These are phyloP conservation scores for Montipora efflorescens DNA, from an alignment of 64 coral and sea anemone species.

Conservation along the genomic window DNA sequence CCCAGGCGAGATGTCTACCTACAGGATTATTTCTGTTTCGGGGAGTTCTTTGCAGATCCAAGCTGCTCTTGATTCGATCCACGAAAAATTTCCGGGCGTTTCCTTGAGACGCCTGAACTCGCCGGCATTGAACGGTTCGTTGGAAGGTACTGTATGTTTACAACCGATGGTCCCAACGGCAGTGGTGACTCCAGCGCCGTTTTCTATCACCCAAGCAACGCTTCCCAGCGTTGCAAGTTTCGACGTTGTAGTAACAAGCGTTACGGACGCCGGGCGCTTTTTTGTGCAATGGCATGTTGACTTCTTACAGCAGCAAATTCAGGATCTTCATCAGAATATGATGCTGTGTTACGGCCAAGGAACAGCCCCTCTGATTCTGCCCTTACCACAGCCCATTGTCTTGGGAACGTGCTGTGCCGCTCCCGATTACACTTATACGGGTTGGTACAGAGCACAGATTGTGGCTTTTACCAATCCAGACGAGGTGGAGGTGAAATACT, in stretches of 20 bases:
- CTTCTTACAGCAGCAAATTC: constrained; percentile 69
- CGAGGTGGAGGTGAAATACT: constrained; percentile 93
- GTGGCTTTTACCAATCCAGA: constrained; percentile 79
- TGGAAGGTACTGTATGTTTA: neutral
- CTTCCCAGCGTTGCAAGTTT: constrained; percentile 81
- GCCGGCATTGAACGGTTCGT: neutral
- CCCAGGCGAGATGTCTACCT: constrained; percentile 84
- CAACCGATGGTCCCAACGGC: constrained; percentile 22
- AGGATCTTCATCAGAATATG: constrained; percentile 95
- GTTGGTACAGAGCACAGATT: constrained; percentile 92
- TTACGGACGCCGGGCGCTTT: constrained; percentile 89
- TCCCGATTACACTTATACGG: constrained; percentile 82
- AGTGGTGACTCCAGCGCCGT: constrained; percentile 20
- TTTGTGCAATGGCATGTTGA: constrained; percentile 89
- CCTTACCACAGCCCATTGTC: constrained; percentile 81
- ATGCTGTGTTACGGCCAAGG: constrained; percentile 87
- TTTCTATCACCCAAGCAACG: constrained; percentile 63
- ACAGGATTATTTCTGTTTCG: constrained; percentile 91
- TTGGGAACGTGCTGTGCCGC: constrained; percentile 82
- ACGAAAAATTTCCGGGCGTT: constrained; percentile 91
- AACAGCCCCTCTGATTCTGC: constrained; percentile 34
- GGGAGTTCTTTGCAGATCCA: constrained; percentile 78
- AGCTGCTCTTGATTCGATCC: constrained; percentile 81
- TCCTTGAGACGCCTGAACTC: constrained; percentile 84
- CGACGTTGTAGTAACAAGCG: constrained; percentile 92